These are phyloP conservation scores for Cheilinus undulatus DNA, from an alignment of 2,113 vertebrate genomes.

Conservation along the genomic window DNA sequence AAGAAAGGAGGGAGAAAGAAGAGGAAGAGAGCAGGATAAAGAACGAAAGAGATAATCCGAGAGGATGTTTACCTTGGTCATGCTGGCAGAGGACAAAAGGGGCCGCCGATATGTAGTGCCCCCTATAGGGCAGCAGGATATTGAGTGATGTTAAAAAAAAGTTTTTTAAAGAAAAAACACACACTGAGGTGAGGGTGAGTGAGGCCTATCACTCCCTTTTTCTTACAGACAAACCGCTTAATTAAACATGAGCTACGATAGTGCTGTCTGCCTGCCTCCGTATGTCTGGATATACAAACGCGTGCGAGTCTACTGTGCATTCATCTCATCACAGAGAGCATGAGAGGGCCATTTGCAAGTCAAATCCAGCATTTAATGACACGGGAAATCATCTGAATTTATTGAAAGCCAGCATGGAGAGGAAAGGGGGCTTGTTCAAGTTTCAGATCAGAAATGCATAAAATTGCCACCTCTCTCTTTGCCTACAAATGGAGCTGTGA, in stretches of 20 bases:
- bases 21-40: constrained; percentile 59
- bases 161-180: constrained; percentile 57
- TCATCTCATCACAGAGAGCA: constrained; percentile 65
- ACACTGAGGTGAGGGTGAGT: constrained; percentile 24
- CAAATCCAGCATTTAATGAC: constrained; percentile 76
- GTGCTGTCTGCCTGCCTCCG: constrained; percentile 59
- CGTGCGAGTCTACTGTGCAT: constrained; percentile 47
- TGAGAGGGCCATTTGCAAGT: constrained; percentile 78
- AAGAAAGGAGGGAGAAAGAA: constrained; percentile 46
- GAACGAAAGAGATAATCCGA: constrained; percentile 75
- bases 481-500: constrained; percentile 55
- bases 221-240: constrained; percentile 70
- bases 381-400: constrained; percentile 76
- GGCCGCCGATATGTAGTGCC: constrained; percentile 64
- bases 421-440: constrained; percentile 69
- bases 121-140: constrained; percentile 76
- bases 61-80: constrained; percentile 79
- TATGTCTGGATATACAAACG: constrained; percentile 54
- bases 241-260: constrained; percentile 73
- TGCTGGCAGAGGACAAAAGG: constrained; percentile 76
- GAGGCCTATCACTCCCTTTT: constrained; percentile 29
- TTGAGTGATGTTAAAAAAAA: constrained; percentile 51
- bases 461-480: constrained; percentile 63
- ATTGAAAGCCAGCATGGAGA: constrained; percentile 68
- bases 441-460: constrained; percentile 69